phyloP scores from a whole-genome alignment of 2,113 vertebrate genomes.

The Cephalopterus ornatus region DNA sequence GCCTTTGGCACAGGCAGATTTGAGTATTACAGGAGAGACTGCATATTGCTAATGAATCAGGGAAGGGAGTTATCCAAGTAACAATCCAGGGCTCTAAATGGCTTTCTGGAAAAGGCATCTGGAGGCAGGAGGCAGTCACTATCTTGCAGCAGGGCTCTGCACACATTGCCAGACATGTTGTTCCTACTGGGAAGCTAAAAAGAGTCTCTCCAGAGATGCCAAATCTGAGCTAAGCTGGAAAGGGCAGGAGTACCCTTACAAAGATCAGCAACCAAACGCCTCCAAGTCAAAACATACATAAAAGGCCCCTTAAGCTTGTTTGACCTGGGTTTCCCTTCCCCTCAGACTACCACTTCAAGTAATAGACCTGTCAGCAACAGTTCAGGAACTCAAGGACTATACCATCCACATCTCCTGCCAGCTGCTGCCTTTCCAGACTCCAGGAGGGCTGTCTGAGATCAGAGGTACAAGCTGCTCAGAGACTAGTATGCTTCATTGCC shows the following conservation, averaged over 20 bases:
- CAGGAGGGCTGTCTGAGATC: background rate
- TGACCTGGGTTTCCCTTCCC: background rate
- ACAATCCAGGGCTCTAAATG: slow-evolving; percentile 30
- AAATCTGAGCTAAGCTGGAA: background rate
- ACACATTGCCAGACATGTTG: background rate
- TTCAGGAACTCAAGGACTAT: background rate
- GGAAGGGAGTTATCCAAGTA: background rate
- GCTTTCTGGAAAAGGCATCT: slow-evolving; percentile 46
- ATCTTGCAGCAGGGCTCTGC: background rate
- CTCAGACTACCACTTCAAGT: background rate
- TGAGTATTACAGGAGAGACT: background rate
- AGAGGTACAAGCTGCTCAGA: background rate
- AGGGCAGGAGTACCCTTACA: background rate
- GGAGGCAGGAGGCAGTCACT: background rate
- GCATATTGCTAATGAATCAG: background rate
- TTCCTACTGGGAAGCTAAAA: slow-evolving; percentile 1
- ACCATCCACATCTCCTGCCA: background rate
- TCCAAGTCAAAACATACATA: background rate
- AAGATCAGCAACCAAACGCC: background rate
- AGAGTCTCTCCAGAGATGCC: background rate
- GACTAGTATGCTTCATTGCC: background rate
- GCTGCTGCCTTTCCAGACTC: background rate
- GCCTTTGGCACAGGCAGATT: background rate
- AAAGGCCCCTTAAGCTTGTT: background rate
- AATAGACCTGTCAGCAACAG: background rate